Conservation (phyloP, 2,797 vertebrate species). For the Siniperca undulata region DNA sequence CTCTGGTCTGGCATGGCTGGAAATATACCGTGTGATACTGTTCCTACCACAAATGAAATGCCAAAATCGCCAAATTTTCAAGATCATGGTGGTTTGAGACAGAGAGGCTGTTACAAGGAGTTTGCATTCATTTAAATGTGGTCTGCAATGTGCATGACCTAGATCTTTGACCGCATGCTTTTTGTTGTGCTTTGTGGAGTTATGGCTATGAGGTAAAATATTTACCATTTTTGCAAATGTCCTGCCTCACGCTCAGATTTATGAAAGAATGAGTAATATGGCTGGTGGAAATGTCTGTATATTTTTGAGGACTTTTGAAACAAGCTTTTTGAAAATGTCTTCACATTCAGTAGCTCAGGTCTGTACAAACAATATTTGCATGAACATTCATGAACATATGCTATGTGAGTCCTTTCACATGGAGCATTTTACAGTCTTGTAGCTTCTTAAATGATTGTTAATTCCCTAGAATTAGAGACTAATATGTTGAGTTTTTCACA, state of each 20-base stretch:
- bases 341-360: neutral
- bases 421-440: neutral
- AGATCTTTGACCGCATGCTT: neutral
- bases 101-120: neutral
- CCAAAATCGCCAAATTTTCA: neutral
- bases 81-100: neutral
- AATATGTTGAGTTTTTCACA: neutral
- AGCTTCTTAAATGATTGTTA: neutral
- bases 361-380: neutral
- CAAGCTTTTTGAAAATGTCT: neutral
- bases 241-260: neutral
- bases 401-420: too few species aligned
- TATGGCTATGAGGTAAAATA: neutral
- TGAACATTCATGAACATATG: neutral
- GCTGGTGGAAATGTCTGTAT: neutral
- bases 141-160: neutral
- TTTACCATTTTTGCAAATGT: conserved; percentile 26
- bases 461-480: neutral
- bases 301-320: neutral
- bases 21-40: neutral
- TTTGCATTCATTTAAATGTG: neutral
- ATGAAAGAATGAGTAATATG: neutral
- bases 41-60: neutral
- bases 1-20: neutral
- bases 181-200: neutral